Base-by-base conservation (phyloP, 2,888 invertebrate species). In the Cartodere bifasciata region DNA sequence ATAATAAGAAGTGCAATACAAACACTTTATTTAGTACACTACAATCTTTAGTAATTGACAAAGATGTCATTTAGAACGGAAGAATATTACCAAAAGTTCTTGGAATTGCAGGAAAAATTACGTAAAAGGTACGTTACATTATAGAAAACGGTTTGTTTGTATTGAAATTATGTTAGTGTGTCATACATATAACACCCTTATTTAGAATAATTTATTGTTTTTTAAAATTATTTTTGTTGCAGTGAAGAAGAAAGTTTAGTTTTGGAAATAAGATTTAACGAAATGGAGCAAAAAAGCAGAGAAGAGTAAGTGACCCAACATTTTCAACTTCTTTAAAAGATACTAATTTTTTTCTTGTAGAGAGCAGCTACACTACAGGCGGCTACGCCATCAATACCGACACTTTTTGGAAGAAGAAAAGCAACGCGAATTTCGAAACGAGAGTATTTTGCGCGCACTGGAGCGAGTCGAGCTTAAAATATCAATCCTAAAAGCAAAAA, bases 391-490 rank as follows among this genome's bases (percentile, higher is more conserved):
- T 22, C 60, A 62, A 36, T 68, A 67, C 43, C 64, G 65, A 34
- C 56, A 56, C 13, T 67, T 65, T 47, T 47, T 73, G 33, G 72
- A 73, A 40, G 71, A 73, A 41, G 71, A 73, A 43, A 56, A 60
- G 28, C 55, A 59, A 21, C 62, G 72, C 24, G 70, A 70, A 38
- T 68, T 72, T 42, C 63, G 73, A 16, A 75, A 73, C 49, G 67
- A 68, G 40, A 63, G 63, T 45, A 59, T 75, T 34, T 54, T 72
- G 14, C 62, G 64, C 35, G 60, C 67, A 43, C 51, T 75, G 43
- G 71, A 73, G 44, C 62, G 62, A 14, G 67, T 74, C 35, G 73
- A 73, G 52, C 65, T 60, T 39, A 63, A 68, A 40, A 64, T 73
- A 13, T 58, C 64, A 16, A 55, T 61, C 41, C 60, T 74, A 48